Evolutionary conservation across 2,888 invertebrate species (phyloP).

Genomic region (Parnassius glacialis): DNA sequence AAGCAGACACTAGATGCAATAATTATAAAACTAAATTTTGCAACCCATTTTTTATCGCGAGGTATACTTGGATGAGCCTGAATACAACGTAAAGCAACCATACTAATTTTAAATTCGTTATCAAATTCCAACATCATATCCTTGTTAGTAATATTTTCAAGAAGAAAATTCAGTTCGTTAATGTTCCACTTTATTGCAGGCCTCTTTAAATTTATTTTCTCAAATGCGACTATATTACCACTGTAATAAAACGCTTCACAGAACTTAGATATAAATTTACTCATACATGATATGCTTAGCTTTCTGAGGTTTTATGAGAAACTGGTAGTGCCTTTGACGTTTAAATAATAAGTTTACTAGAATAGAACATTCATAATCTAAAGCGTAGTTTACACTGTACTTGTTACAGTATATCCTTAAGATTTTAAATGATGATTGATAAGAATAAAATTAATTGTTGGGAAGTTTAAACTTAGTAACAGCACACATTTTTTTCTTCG

Average conservation of each 20-base stretch:
- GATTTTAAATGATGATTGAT: too few relatives aligned
- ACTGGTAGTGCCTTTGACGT: constrained; percentile 8
- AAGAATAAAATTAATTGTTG: too few relatives aligned
- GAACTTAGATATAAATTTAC: neutral
- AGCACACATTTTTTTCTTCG: too few relatives aligned
- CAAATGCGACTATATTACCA: too few relatives aligned
- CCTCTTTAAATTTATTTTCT: too few relatives aligned
- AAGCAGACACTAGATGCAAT: constrained; percentile 11
- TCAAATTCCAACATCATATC: constrained; percentile 16
- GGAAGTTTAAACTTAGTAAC: too few relatives aligned
- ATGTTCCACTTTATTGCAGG: too few relatives aligned
- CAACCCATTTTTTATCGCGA: constrained; percentile 21
- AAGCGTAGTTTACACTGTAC: too few relatives aligned
- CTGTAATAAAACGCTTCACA: neutral
- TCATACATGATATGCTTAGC: neutral
- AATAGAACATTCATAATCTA: too few relatives aligned
- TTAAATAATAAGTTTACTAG: constrained; percentile 1
- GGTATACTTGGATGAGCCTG: constrained; percentile 16
- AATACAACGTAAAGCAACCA: constrained; percentile 7
- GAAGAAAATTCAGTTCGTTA: neutral
- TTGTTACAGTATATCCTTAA: too few relatives aligned
- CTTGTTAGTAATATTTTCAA: neutral
- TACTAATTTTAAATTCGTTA: constrained; percentile 10
- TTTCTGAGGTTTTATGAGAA: constrained; percentile 1
- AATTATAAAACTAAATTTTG: constrained; percentile 14